Conservation (phyloP, 1,140 invertebrate species). For the Adoxophyes honmai region DNA sequence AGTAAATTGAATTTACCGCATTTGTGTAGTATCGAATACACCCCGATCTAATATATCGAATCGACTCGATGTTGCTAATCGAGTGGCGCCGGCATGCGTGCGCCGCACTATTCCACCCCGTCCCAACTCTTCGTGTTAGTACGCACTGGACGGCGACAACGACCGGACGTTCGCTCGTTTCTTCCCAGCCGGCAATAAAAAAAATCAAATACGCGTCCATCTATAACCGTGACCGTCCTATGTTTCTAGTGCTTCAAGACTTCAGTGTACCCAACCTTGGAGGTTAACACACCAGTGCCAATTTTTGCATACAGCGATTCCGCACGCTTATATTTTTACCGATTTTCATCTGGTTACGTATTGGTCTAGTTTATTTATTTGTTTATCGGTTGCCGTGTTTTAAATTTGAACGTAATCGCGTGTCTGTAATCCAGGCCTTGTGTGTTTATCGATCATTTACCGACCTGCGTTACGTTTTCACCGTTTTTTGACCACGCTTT, state of each 20-base stretch:
- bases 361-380: constrained; percentile 6
- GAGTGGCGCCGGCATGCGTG: constrained; percentile 43
- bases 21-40: constrained; percentile 24
- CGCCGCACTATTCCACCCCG: constrained; percentile 50
- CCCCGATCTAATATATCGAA: constrained; percentile 39
- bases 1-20: too few relatives aligned
- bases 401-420: constrained; percentile 31
- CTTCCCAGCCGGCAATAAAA: constrained; percentile 42
- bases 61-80: constrained; percentile 52
- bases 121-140: constrained; percentile 53
- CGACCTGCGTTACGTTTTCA: constrained; percentile 23
- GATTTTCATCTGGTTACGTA: too few relatives aligned
- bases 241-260: constrained; percentile 24
- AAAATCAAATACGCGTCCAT: constrained; percentile 27
- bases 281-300: constrained; percentile 5
- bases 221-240: constrained; percentile 20
- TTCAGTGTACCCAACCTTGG: constrained; percentile 29
- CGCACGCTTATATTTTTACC: neutral
- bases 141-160: constrained; percentile 42
- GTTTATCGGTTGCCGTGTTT: constrained; percentile 20
- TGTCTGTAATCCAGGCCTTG: constrained; percentile 31
- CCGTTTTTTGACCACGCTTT: constrained; percentile 11
- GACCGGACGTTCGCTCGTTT: constrained; percentile 37
- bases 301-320: constrained; percentile 16
- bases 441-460: constrained; percentile 35